Base-by-base conservation (phyloP, 1,140 invertebrate species). In the Drosophila arizonae region DNA sequence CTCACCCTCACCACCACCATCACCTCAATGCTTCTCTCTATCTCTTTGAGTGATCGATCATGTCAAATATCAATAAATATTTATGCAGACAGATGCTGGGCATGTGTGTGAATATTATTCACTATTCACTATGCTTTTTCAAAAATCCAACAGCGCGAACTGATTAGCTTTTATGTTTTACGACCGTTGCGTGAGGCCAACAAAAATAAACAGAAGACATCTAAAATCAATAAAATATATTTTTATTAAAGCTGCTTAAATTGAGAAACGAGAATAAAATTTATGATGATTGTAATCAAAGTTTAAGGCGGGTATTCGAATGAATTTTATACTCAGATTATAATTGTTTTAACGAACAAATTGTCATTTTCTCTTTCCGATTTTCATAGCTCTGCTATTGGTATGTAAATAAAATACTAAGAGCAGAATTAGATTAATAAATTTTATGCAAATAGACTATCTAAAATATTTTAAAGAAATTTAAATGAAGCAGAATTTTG, bases 61-160 rank as follows among this genome's bases (percentile, higher is more conserved):
- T 79, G 80, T 73, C 61, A 56, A 88, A 77, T 79, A 84, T 77
- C 76, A 88, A 88, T 88, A 84, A 88, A 87, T 72, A 84, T 64
- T 77, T 58, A 48, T 46, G 52, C 57, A 64, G 63, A 62, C 65
- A 36, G 65, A 58, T 72, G 69, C 46, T 65, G 43, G 60, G 55
- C 69, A 57, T 68, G 66, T 62, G 75, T 58, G 62, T 82, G 69
- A 82, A 79, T 71, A 66, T 57, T 71, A 36, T 65, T 54, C 41
- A 15, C 39, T 46, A 17, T 46, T 17, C 48, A 9, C 33, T 33
- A 8, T 33, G 6, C 9, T 1, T 55, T 66, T 63, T 45, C 46
- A 1, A 33, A 68, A 55, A 62, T 50, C 43, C 41, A 73, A 26
- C 24, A 50, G 71, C 70, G 64, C 39, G 52, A 68, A 55, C 64